Evolutionary conservation across 2,113 vertebrate species (phyloP).

Genomic region (Muscicapa adusta): DNA sequence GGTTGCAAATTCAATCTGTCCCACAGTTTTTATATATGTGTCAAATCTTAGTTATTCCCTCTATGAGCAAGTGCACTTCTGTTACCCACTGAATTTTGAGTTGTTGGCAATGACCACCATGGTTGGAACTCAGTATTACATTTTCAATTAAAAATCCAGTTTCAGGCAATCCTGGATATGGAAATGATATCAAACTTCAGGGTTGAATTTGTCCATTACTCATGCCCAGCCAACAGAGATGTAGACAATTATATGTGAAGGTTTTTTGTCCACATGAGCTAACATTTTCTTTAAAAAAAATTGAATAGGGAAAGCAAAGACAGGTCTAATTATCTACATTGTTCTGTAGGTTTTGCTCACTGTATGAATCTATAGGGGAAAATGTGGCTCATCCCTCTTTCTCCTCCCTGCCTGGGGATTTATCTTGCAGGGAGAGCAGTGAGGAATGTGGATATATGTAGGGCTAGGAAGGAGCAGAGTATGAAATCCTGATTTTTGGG

Average conservation of each 20-base stretch:
- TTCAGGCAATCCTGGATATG: neutral
- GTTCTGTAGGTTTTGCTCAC: neutral
- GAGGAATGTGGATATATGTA: fast-evolving
- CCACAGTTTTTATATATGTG: fast-evolving
- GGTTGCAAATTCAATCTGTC: neutral
- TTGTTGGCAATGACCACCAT: fast-evolving
- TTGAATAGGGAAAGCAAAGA: neutral
- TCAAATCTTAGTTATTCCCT: neutral
- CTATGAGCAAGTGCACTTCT: neutral
- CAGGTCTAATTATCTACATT: neutral
- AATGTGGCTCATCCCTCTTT: neutral
- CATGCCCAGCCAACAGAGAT: neutral
- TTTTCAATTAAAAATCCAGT: neutral
- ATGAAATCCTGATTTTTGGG: neutral
- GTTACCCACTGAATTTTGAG: neutral
- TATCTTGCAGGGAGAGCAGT: neutral
- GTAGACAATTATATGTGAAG: neutral
- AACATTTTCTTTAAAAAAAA: neutral
- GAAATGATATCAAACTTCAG: neutral
- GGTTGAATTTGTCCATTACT: neutral
- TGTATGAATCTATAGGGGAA: neutral
- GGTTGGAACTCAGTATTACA: neutral
- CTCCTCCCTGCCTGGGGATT: neutral
- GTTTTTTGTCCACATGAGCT: neutral
- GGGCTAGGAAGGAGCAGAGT: neutral